Evolutionary conservation across 1,140 invertebrate species (phyloP).

Genomic region (Batillaria attramentaria): DNA sequence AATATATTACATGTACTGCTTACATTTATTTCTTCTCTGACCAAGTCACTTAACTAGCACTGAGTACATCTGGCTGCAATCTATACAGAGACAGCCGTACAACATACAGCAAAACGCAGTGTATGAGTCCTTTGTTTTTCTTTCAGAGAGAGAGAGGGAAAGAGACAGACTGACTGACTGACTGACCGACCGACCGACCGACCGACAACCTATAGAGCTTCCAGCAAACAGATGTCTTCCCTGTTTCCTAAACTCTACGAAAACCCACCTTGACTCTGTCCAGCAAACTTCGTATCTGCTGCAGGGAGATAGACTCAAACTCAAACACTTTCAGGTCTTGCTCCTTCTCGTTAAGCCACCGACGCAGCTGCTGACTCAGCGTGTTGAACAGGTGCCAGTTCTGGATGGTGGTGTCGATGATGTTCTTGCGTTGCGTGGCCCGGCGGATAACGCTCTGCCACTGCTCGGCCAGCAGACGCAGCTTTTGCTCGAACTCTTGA

Average conservation of each 20-base stretch:
- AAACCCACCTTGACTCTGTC: slow-evolving; percentile 64
- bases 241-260: too few relatives aligned
- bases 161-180: too few relatives aligned
- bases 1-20: background rate
- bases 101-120: too few relatives aligned
- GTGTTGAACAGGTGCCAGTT: slow-evolving; percentile 88
- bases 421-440: slow-evolving; percentile 85
- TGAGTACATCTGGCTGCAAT: too few relatives aligned
- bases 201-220: too few relatives aligned
- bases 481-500: slow-evolving; percentile 75
- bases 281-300: slow-evolving; percentile 56
- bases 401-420: slow-evolving; percentile 79
- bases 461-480: slow-evolving; percentile 84
- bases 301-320: slow-evolving; percentile 56
- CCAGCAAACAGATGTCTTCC: too few relatives aligned
- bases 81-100: too few relatives aligned
- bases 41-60: too few relatives aligned
- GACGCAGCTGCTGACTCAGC: slow-evolving; percentile 80
- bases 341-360: slow-evolving; percentile 81
- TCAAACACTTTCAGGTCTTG: slow-evolving; percentile 80
- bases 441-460: slow-evolving; percentile 88
- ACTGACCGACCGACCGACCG: too few relatives aligned
- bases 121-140: too few relatives aligned
- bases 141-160: too few relatives aligned
- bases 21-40: slow-evolving; percentile 85